Evolutionary conservation across 2,797 vertebrate species (phyloP), one percentile per base, ranked within the genome.

Genomic region (Chloroceryle inda): DNA sequence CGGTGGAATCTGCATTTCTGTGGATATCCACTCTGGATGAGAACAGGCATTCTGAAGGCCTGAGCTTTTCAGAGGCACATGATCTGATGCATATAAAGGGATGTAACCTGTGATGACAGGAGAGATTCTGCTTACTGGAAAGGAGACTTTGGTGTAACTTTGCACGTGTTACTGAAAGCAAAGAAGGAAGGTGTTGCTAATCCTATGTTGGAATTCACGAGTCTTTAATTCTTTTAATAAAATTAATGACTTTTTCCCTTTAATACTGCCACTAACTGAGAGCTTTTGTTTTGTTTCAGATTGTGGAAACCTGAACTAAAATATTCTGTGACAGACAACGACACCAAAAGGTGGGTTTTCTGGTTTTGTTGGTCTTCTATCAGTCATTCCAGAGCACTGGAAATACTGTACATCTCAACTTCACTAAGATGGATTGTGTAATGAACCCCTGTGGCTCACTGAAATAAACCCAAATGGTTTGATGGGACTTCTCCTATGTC

Each of bases 271-370:
- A 71, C 71, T 96, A 81, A 97, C 40, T 13, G 17, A 49, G 24
- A 71, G 5, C 49, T 95, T 94, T 76, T 56, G 56, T 77, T 97
- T 94, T 93, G 52, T 98, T 98, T 94, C 92, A 98, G 98, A 67
- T 76, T 96, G 89, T 80, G 87, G 92, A 95, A 92, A 90, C 78
- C 84, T 88, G 79, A 97, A 69, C 53, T 92, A 67, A 91, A 68
- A 16, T 74, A 84, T 68, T 59, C 68, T 73, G 72, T 76, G 91
- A 94, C 80, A 92, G 76, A 89, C 82, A 55, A 58, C 58, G 1
- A 22, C 74, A 71, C 26, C 14, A 20, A 76, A 81, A 97, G 97
- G 98, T 98, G 74, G 26, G 97, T 94, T 44, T 74, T 96, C 11
- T 96, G 40, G 49, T 92, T 95, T 55, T 45, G 14, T 94, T 86